phyloP scores from a whole-genome alignment of 2,113 vertebrate species.

The Lepus timidus region DNA sequence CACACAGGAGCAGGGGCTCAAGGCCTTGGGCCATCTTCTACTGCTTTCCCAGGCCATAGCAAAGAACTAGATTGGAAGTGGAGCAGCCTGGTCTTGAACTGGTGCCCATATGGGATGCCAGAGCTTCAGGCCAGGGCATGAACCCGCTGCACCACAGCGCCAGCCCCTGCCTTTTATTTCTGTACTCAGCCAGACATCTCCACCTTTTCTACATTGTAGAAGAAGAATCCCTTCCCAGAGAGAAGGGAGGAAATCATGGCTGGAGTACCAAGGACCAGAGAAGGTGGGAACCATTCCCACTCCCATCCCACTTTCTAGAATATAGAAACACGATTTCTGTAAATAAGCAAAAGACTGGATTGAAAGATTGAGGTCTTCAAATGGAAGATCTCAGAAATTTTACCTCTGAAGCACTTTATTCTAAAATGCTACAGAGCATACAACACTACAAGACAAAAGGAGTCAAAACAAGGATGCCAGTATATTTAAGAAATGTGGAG shows the following conservation, averaged over 20 bases:
- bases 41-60: too few species aligned
- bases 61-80: too few species aligned
- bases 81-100: too few species aligned
- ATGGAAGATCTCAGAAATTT: not conserved
- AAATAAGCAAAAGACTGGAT: not conserved
- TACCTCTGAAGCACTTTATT: accelerated
- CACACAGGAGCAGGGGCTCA: too few species aligned
- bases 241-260: accelerated
- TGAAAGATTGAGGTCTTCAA: not conserved
- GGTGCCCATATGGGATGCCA: too few species aligned
- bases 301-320: not conserved
- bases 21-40: too few species aligned
- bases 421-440: not conserved
- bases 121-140: too few species aligned
- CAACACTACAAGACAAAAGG: not conserved
- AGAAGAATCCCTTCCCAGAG: not conserved
- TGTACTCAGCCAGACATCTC: not conserved
- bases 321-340: accelerated
- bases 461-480: not conserved
- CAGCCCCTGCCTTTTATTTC: too few species aligned
- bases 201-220: accelerated
- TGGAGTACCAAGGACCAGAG: accelerated
- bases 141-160: too few species aligned
- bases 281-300: accelerated
- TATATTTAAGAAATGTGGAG: not conserved